Conservation (phyloP, 2,113 vertebrate genomes). For the Lipotes vexillifer region DNA sequence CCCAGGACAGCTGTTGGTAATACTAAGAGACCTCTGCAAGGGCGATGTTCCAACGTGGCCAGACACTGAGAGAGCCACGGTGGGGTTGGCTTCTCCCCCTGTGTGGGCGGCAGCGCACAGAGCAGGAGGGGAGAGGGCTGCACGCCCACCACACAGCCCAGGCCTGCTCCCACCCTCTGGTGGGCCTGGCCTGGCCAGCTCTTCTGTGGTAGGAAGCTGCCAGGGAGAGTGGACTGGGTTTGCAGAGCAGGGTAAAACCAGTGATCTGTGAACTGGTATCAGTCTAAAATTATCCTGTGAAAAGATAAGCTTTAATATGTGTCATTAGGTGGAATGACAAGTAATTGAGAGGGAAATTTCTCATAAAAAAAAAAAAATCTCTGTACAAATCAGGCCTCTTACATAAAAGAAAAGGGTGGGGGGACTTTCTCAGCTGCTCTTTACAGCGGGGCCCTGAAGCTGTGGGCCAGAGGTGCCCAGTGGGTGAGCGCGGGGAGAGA, state of each 20-base stretch:
- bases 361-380: background rate
- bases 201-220: background rate
- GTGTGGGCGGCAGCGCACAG: background rate
- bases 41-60: background rate
- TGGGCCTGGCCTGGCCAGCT: background rate
- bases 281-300: slow-evolving; percentile 48
- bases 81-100: too few relatives aligned
- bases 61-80: background rate
- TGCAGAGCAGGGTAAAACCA: background rate
- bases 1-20: too few relatives aligned
- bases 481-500: rapidly evolving
- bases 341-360: slow-evolving; percentile 42
- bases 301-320: slow-evolving; percentile 34
- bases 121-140: background rate
- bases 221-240: background rate
- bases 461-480: background rate
- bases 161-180: background rate
- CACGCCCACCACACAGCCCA: rapidly evolving
- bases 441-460: background rate
- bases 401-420: background rate
- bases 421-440: background rate
- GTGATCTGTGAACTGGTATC: slow-evolving; percentile 1
- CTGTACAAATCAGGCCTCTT: background rate
- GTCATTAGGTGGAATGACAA: slow-evolving; percentile 45
- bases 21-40: background rate